These are phyloP conservation scores for Margaritifera margaritifera DNA, from an alignment of 2,888 invertebrate genomes.

Conservation along the genomic window DNA sequence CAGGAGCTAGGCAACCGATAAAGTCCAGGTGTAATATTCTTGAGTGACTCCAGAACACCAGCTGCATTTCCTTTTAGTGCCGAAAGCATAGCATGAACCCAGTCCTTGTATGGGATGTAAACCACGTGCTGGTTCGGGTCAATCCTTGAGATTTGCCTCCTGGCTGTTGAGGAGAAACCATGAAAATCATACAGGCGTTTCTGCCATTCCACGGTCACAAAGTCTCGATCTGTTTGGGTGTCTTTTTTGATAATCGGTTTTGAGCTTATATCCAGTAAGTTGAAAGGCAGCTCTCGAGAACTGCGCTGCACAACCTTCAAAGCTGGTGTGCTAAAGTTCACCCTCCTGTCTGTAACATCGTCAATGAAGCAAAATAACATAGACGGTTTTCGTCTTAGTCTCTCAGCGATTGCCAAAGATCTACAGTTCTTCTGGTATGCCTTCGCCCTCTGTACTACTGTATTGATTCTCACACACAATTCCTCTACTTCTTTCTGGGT, in stretches of 20 bases:
- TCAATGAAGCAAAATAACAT: slow-evolving; percentile 33
- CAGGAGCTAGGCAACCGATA: not conserved
- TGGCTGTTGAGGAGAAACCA: too few relatives aligned
- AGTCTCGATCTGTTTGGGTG: slow-evolving; percentile 12
- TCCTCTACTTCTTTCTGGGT: slow-evolving; percentile 27
- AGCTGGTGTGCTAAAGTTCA: slow-evolving; percentile 37
- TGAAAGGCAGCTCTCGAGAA: slow-evolving; percentile 32
- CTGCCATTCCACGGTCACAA: slow-evolving; percentile 34
- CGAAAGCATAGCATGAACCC: too few relatives aligned
- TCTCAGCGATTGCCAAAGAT: slow-evolving; percentile 28
- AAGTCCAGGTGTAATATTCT: too few relatives aligned
- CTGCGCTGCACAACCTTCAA: slow-evolving; percentile 22
- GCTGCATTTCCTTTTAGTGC: too few relatives aligned
- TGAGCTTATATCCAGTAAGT: slow-evolving; percentile 32
- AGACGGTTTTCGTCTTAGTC: slow-evolving; percentile 24
- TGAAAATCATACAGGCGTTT: slow-evolving; percentile 33
- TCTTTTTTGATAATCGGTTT: slow-evolving; percentile 35
- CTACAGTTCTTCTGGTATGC: slow-evolving; percentile 35
- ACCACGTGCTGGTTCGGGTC: not conserved
- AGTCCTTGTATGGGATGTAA: too few relatives aligned
- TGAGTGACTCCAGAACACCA: too few relatives aligned
- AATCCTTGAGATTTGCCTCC: not conserved
- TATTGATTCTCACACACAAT: slow-evolving; percentile 38
- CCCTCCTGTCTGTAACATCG: slow-evolving; percentile 33
- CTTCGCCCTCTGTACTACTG: slow-evolving; percentile 35